These are phyloP conservation scores for Manduca sexta DNA, from an alignment of 1,140 invertebrate genomes.

Conservation along the genomic window DNA sequence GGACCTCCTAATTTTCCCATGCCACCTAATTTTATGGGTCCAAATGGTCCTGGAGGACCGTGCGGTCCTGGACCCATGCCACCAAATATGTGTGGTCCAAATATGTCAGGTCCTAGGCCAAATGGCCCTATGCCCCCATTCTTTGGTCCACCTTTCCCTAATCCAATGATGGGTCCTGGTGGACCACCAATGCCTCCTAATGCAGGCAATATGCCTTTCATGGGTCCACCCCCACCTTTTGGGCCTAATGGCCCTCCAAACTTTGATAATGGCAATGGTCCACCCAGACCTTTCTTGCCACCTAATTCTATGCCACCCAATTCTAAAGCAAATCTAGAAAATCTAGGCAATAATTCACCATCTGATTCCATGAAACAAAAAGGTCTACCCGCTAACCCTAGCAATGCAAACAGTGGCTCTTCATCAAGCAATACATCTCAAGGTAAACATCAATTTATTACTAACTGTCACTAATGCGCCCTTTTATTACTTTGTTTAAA, in stretches of 20 bases:
- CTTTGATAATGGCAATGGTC: slow-evolving; percentile 15
- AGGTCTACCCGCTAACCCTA: slow-evolving; percentile 49
- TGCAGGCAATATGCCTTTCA: slow-evolving; percentile 36
- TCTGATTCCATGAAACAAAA: slow-evolving; percentile 41
- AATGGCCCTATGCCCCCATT: slow-evolving; percentile 61
- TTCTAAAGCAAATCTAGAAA: slow-evolving; percentile 9
- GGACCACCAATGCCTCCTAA: slow-evolving; percentile 47
- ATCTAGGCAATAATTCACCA: not conserved
- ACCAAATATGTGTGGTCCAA: slow-evolving; percentile 52
- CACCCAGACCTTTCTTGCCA: slow-evolving; percentile 27
- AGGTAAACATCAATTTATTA: slow-evolving; percentile 35
- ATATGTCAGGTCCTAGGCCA: slow-evolving; percentile 47
- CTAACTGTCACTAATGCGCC: not conserved
- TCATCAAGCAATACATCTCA: slow-evolving; percentile 33
- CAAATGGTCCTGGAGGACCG: slow-evolving; percentile 43
- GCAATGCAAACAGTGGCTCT: slow-evolving; percentile 44
- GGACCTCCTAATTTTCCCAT: slow-evolving; percentile 50
- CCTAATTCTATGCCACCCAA: slow-evolving; percentile 30
- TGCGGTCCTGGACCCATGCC: slow-evolving; percentile 40
- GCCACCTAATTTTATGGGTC: slow-evolving; percentile 56
- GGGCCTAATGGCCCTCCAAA: slow-evolving; percentile 29
- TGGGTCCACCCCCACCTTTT: slow-evolving; percentile 28
- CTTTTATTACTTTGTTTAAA: too few relatives aligned
- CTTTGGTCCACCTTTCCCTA: slow-evolving; percentile 48
- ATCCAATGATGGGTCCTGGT: slow-evolving; percentile 53